Conservation (phyloP, 2,113 vertebrate species). For the Pterophyllum scalare region DNA sequence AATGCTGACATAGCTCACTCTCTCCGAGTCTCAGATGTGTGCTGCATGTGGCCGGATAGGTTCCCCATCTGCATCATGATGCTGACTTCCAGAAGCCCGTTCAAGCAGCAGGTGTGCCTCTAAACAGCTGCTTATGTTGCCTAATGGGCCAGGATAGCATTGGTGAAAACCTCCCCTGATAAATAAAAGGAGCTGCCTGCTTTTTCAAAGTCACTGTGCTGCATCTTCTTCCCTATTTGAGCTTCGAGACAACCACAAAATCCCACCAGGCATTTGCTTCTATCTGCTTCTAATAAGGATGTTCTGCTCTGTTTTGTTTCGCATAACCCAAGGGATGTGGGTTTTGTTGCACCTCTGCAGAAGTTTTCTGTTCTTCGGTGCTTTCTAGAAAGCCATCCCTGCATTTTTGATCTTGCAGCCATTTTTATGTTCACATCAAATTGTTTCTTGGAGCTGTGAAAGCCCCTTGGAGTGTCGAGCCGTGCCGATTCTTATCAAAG, state of each 20-base stretch:
- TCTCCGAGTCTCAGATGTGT: slow-evolving; percentile 1
- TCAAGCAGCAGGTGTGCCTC: slow-evolving; percentile 11
- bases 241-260: neutral
- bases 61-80: neutral
- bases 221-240: neutral
- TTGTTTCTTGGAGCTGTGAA: slow-evolving; percentile 8
- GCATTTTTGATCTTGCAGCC: slow-evolving; percentile 22
- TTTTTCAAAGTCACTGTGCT: slow-evolving; percentile 8
- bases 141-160: slow-evolving; percentile 6
- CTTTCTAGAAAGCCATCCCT: neutral
- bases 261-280: neutral
- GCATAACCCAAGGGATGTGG: neutral
- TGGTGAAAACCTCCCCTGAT: neutral
- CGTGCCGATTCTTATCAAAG: slow-evolving; percentile 13
- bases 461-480: neutral
- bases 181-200: slow-evolving; percentile 6
- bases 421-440: neutral
- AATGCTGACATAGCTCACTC: neutral
- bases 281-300: slow-evolving; percentile 5
- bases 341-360: neutral
- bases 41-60: neutral
- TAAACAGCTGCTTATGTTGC: slow-evolving; percentile 26
- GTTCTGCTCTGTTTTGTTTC: neutral
- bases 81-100: neutral
- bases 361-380: neutral